Conservation (phyloP, 2,113 vertebrate species). For the Saguinus midas region DNA sequence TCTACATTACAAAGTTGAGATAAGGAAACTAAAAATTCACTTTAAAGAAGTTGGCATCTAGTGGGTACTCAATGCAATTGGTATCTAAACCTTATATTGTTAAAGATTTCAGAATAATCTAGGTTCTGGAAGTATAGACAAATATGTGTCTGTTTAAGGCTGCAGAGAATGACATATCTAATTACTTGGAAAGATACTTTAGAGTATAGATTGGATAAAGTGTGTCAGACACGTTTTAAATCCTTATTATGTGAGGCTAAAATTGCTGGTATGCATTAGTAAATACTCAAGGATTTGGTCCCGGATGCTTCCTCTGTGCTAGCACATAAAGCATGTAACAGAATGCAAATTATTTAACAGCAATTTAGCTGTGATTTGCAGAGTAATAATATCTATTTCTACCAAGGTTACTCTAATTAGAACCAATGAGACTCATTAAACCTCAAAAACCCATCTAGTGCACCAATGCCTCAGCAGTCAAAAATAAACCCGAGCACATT, state of each 20-base stretch:
- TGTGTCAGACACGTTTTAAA: background rate
- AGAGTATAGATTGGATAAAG: background rate
- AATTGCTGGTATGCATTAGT: background rate
- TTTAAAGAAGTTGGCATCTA: background rate
- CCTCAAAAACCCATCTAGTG: constrained; percentile 22
- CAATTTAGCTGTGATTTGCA: constrained; percentile 66
- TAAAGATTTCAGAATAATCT: background rate
- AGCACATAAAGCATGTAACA: constrained; percentile 31
- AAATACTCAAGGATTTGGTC: background rate
- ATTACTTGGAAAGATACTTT: constrained; percentile 18
- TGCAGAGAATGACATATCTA: background rate
- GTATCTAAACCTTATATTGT: background rate
- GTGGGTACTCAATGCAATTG: background rate
- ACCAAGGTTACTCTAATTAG: constrained; percentile 71
- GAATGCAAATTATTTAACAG: constrained; percentile 72
- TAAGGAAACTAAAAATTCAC: background rate
- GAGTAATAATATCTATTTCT: constrained; percentile 66
- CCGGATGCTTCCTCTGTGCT: constrained; percentile 2
- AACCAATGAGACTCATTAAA: constrained; percentile 75
- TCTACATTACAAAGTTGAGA: background rate
- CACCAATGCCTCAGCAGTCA: constrained; percentile 27
- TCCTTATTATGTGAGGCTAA: background rate
- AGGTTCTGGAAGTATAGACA: background rate
- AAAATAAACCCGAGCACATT: constrained; percentile 38
- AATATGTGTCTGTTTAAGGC: background rate